Evolutionary conservation across 2,888 invertebrate species (phyloP).

Genomic region (Rotaria socialis): DNA sequence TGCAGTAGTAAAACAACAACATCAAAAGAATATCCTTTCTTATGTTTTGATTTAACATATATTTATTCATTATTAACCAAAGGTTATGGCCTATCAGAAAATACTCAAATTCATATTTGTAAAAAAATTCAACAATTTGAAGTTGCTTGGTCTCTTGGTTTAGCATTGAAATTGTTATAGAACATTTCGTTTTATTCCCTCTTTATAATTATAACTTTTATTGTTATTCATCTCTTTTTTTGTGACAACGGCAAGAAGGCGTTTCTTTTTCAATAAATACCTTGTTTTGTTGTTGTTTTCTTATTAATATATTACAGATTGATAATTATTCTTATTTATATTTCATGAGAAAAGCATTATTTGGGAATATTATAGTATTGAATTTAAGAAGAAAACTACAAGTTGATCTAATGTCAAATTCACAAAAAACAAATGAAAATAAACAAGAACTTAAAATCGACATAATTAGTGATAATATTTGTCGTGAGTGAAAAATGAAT

Average conservation of each 20-base stretch:
- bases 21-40: slow-evolving; percentile 37
- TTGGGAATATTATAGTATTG: neutral
- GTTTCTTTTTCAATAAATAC: neutral
- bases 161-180: slow-evolving; percentile 33
- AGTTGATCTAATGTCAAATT: neutral
- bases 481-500: neutral
- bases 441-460: slow-evolving; percentile 1
- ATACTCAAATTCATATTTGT: slow-evolving; percentile 35
- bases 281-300: neutral
- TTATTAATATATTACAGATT: neutral
- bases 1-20: neutral
- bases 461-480: neutral
- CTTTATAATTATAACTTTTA: neutral
- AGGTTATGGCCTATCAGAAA: slow-evolving; percentile 42
- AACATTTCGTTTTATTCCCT: neutral
- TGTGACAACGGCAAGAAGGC: neutral
- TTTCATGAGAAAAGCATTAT: neutral
- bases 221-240: neutral
- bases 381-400: neutral
- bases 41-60: slow-evolving; percentile 46
- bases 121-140: slow-evolving; percentile 5
- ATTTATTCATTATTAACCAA: slow-evolving; percentile 43
- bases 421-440: neutral
- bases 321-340: neutral
- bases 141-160: slow-evolving; percentile 33